Percentiles rank a stretch among this genome's conserved stretches.
phyloP scores from a whole-genome alignment of 2,113 vertebrate genomes.

The Onychostruthus taczanowskii region DNA sequence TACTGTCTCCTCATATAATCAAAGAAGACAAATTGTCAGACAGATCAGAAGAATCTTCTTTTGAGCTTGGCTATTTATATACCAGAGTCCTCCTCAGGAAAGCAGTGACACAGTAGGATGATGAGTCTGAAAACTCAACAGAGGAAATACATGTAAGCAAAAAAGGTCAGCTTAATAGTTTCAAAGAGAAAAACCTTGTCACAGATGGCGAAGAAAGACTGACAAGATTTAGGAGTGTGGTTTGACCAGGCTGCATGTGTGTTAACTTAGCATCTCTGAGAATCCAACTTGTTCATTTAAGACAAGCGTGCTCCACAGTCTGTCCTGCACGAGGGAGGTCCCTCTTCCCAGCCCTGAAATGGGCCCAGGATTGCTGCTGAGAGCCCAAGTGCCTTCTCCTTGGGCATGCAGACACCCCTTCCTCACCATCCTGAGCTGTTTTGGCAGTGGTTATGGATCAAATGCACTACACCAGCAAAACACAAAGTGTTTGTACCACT shows the following conservation, averaged over 20 bases:
- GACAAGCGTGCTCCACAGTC: background rate
- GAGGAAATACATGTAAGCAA: slow-evolving; percentile 31
- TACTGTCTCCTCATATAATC: background rate
- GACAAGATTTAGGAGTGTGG: slow-evolving; percentile 33
- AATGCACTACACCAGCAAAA: background rate
- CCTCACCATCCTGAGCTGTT: background rate
- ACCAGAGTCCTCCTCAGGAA: background rate
- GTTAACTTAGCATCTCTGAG: background rate
- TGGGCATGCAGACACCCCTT: background rate
- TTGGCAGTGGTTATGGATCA: background rate
- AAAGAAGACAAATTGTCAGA: background rate
- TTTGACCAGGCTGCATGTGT: slow-evolving; percentile 29
- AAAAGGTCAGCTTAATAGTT: background rate
- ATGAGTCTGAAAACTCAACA: slow-evolving; percentile 19
- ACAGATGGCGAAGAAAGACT: slow-evolving; percentile 25
- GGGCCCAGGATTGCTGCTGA: background rate
- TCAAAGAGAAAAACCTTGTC: slow-evolving; percentile 44
- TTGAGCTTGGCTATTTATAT: slow-evolving; percentile 15
- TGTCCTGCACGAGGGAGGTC: background rate
- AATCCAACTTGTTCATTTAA: background rate
- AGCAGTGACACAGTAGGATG: background rate
- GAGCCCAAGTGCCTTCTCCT: background rate
- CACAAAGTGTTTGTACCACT: background rate
- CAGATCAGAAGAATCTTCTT: slow-evolving; percentile 5
- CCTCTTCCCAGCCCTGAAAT: background rate